Conservation (phyloP, 2,113 vertebrate species). For the Oenanthe oenanthe region DNA sequence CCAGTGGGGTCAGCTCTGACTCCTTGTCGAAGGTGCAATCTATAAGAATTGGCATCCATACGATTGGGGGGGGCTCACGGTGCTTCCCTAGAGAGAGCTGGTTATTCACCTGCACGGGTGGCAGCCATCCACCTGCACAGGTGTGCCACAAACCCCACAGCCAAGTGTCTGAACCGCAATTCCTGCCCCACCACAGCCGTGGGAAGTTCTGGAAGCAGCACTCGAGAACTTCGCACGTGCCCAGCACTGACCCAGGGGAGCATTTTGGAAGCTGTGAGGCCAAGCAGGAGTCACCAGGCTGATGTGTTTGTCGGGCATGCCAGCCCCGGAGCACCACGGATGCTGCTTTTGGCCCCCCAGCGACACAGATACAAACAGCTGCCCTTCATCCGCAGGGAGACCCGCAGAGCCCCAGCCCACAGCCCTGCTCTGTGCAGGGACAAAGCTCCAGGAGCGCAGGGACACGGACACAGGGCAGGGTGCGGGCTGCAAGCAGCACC, state of each 20-base stretch:
- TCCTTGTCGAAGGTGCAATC: constrained; percentile 80
- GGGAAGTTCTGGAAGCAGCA: neutral
- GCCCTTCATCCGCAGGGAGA: accelerated
- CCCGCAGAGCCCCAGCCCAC: neutral
- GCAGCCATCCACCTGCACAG: neutral
- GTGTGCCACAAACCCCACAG: accelerated
- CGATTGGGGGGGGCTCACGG: accelerated
- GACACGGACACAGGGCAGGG: no score
- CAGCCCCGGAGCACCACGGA: neutral
- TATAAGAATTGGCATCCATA: constrained; percentile 35
- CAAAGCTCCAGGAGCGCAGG: neutral
- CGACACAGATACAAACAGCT: accelerated
- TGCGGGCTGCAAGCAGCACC: accelerated
- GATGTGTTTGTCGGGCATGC: accelerated
- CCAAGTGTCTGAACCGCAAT: accelerated
- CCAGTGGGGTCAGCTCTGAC: constrained; percentile 79
- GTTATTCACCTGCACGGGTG: neutral
- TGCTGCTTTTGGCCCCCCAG: accelerated
- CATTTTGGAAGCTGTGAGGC: accelerated
- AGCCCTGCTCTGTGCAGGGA: accelerated
- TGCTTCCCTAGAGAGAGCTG: neutral
- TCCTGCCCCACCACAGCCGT: accelerated
- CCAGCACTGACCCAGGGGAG: neutral
- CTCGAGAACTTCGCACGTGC: neutral
- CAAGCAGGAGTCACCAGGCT: neutral